Base-by-base conservation (phyloP, 2,888 invertebrate species). In the Antheraea yamamai region DNA sequence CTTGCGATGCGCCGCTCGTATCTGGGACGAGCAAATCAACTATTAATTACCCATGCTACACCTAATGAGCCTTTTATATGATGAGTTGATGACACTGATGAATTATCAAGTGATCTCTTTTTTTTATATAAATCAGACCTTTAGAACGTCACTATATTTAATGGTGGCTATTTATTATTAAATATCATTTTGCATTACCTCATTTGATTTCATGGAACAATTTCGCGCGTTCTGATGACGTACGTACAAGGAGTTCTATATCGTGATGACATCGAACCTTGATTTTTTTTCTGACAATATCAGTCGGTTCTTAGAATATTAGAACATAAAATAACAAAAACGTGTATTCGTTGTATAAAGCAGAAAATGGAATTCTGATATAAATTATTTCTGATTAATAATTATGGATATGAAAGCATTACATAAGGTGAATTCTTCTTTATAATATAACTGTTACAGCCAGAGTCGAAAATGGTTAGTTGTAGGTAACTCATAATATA, bases 1-100 rank as follows among this genome's bases (percentile, higher is more conserved):
- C 86, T 94, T 93, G 90, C 85, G 88, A 94, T 93, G 94, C 94
- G 87, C 88, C 84, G 79, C 89, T 88, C 90, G 94, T 93, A 93
- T 88, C 89, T 91, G 89, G 93, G 90, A 93, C 94, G 89, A 85
- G 89, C 91, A 87, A 91, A 92, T 92, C 89, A 89, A 88, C 89
- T 90, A 91, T 91, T 94, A 93, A 94, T 94, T 92, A 92, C 87
- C 85, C 87, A 87, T 86, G 87, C 88, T 81, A 84, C 83, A 84
- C 84, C 85, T 92, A 90, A 91, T 91, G 87, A 88, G 87, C 85
- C 84, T 86, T 87, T 87, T 86, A 87, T 87, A 85, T 85, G 81
- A 80, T 79, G 76, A 76, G 75, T 79, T 80, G 76, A 80, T 77
- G 70, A 70, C 70, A 79, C 79, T 78, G 79, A 78, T 77, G 78